Percentiles rank a stretch among this genome's conserved stretches.
These are phyloP conservation scores for Pao palembangensis DNA, from an alignment of 2,113 vertebrate genomes.

Conservation along the genomic window DNA sequence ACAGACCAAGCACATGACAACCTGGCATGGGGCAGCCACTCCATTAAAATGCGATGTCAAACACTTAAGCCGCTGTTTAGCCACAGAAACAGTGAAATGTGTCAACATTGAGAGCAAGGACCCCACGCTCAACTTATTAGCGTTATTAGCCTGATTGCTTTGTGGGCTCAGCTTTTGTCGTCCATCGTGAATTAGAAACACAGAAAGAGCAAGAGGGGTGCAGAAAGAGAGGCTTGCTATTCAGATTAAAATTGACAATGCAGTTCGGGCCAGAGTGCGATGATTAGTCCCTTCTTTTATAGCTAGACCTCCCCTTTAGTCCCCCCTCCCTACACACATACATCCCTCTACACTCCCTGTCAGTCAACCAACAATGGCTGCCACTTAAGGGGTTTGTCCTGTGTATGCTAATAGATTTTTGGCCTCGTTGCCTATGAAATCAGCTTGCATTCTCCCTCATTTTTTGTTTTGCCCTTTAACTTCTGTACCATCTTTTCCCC, in stretches of 20 bases:
- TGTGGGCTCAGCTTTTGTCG: slow-evolving; percentile 66
- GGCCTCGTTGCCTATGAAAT: too few species aligned
- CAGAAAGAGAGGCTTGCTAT: slow-evolving; percentile 57
- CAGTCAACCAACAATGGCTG: slow-evolving; percentile 70
- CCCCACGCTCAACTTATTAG: slow-evolving; percentile 76
- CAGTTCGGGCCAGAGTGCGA: slow-evolving; percentile 62
- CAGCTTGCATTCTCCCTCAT: slow-evolving; percentile 1
- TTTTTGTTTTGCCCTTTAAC: background rate
- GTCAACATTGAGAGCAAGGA: slow-evolving; percentile 71
- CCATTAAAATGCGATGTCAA: slow-evolving; percentile 71
- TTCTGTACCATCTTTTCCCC: slow-evolving; percentile 21
- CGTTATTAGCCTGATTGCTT: slow-evolving; percentile 76
- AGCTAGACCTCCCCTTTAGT: slow-evolving; percentile 46
- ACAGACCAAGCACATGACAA: slow-evolving; percentile 65
- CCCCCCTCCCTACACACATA: slow-evolving; percentile 12
- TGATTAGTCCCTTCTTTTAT: slow-evolving; percentile 71
- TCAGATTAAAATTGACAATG: slow-evolving; percentile 73
- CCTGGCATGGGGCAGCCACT: slow-evolving; percentile 62
- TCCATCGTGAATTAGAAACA: slow-evolving; percentile 33
- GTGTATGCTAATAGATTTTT: slow-evolving; percentile 22
- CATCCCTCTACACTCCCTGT: slow-evolving; percentile 58
- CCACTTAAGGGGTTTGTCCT: slow-evolving; percentile 51
- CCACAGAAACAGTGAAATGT: slow-evolving; percentile 74
- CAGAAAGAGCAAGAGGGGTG: slow-evolving; percentile 44
- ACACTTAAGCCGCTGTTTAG: slow-evolving; percentile 77